These are phyloP conservation scores for Ictidomys tridecemlineatus DNA, from an alignment of 2,113 vertebrate genomes.

Conservation along the genomic window DNA sequence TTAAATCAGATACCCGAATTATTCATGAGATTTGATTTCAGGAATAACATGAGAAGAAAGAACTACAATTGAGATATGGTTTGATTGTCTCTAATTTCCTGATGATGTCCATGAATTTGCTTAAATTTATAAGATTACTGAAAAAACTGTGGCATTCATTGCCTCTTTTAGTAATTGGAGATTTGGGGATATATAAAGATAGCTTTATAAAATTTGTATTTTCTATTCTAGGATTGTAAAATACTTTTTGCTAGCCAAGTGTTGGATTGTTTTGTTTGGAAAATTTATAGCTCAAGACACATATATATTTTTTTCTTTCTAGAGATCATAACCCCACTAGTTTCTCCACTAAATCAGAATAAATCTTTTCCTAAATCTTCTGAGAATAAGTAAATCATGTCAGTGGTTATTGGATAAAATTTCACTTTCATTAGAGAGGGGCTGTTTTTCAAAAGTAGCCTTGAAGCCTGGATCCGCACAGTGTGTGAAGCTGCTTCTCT, in stretches of 20 bases:
- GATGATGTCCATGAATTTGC: not conserved
- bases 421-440: conserved; percentile 28
- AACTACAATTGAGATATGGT: not conserved
- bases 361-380: not conserved
- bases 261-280: not conserved
- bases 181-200: not conserved
- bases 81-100: not conserved
- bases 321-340: not conserved
- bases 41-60: conserved; percentile 60
- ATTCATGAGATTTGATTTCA: conserved; percentile 64
- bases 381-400: not conserved
- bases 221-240: not conserved
- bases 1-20: not conserved
- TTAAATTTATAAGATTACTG: not conserved
- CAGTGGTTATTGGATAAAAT: not conserved
- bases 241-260: not conserved
- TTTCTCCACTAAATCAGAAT: not conserved
- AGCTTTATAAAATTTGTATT: not conserved
- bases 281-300: not conserved
- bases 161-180: not conserved
- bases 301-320: not conserved
- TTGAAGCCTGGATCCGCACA: conserved; percentile 9
- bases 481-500: not conserved
- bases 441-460: conserved; percentile 25
- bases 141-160: not conserved